Conservation (phyloP, 2,113 vertebrate genomes). For the Cacatua alba region DNA sequence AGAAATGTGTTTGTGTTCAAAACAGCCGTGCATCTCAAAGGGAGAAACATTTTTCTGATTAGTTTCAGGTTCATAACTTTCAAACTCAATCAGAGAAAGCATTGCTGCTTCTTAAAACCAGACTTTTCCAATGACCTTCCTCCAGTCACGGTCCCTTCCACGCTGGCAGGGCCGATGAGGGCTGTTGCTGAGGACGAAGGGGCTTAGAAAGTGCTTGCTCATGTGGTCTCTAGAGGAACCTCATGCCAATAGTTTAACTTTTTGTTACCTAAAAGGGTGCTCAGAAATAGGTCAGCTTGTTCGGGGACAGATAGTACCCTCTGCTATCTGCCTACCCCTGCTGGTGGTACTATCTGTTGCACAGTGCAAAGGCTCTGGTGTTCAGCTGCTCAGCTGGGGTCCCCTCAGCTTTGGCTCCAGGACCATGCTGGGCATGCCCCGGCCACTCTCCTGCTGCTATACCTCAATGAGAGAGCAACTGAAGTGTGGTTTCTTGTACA, state of each 20-base stretch:
- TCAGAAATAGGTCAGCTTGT: not conserved
- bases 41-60: not conserved
- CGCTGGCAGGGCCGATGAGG: not conserved
- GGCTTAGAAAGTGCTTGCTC: not conserved
- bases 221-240: not conserved
- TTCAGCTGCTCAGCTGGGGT: not conserved
- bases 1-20: not conserved
- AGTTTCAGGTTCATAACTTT: not conserved
- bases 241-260: not conserved
- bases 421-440: rapidly evolving
- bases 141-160: not conserved
- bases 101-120: not conserved
- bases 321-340: not conserved
- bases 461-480: not conserved
- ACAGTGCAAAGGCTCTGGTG: not conserved
- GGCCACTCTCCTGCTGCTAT: not conserved
- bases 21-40: not conserved
- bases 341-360: not conserved
- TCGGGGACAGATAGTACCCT: not conserved
- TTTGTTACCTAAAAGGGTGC: not conserved
- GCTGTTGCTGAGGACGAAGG: not conserved
- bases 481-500: not conserved
- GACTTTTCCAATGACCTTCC: not conserved
- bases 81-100: not conserved
- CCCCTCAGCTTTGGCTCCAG: not conserved